Conservation (phyloP, 2,888 invertebrate species). For the Troides aeacus region DNA sequence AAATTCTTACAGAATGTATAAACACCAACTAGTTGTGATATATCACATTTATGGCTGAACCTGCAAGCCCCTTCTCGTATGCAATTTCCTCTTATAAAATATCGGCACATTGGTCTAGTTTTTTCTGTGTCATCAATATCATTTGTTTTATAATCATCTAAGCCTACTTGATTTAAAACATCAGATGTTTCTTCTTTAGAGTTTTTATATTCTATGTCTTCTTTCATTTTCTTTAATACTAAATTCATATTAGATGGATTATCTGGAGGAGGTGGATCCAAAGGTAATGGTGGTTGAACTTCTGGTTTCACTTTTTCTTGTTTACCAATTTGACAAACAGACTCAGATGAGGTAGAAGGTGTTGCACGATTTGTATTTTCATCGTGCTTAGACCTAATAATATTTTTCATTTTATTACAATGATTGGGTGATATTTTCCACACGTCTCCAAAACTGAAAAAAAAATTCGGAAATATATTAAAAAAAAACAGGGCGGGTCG, state of each 20-base stretch:
- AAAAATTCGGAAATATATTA: neutral
- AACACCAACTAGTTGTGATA: constrained; percentile 49
- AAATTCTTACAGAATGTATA: constrained; percentile 63
- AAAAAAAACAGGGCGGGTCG: no score
- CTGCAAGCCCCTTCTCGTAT: constrained; percentile 46
- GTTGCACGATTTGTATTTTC: constrained; percentile 34
- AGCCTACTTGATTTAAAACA: constrained; percentile 1
- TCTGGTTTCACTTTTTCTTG: constrained; percentile 21
- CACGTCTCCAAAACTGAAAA: constrained; percentile 34
- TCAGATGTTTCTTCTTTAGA: constrained; percentile 7
- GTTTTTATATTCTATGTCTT: constrained; percentile 31
- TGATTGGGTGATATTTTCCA: constrained; percentile 18
- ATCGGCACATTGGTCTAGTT: constrained; percentile 49
- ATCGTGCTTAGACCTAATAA: constrained; percentile 49
- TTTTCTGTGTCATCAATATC: constrained; percentile 11
- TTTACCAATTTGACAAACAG: constrained; percentile 16
- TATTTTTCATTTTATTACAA: constrained; percentile 57
- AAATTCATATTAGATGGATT: constrained; percentile 24
- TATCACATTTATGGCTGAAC: constrained; percentile 53
- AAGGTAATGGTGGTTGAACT: constrained; percentile 37
- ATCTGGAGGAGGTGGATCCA: constrained; percentile 38
- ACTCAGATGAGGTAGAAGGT: constrained; percentile 8
- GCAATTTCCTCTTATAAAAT: constrained; percentile 58
- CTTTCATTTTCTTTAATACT: constrained; percentile 34
- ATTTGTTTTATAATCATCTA: constrained; percentile 16